phyloP scores from a whole-genome alignment of 2,888 invertebrate genomes.

The Drosophila lacicola region DNA sequence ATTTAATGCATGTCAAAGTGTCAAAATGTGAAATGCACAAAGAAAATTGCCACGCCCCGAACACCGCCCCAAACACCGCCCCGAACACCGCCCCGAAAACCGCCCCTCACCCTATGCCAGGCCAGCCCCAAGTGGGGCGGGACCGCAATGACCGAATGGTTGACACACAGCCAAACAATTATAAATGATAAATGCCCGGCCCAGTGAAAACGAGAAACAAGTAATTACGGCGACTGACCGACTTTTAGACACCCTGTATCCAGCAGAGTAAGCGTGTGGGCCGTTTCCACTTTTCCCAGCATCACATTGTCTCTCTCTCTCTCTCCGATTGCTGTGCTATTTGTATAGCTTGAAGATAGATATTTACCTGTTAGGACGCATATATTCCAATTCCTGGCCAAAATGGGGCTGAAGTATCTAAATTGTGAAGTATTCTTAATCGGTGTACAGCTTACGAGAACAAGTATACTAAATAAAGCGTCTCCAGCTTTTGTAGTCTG shows the following conservation, averaged over 20 bases:
- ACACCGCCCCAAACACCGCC: neutral
- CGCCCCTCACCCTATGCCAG: neutral
- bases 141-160: constrained; percentile 34
- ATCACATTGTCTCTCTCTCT: too few relatives aligned
- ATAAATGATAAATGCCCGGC: constrained; percentile 75
- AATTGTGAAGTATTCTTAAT: too few relatives aligned
- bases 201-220: constrained; percentile 1
- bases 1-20: constrained; percentile 81
- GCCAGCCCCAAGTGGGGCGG: neutral
- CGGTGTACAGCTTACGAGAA: too few relatives aligned
- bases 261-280: neutral
- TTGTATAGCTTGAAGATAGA: too few relatives aligned
- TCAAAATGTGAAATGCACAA: constrained; percentile 76
- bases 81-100: neutral
- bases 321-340: too few relatives aligned
- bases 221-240: constrained; percentile 1
- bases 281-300: too few relatives aligned
- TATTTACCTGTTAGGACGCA: too few relatives aligned
- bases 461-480: too few relatives aligned
- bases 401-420: too few relatives aligned
- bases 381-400: too few relatives aligned
- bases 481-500: too few relatives aligned
- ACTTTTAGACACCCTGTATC: neutral
- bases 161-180: constrained; percentile 71
- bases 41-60: constrained; percentile 44